Base-by-base conservation (phyloP, 2,113 vertebrate genomes). In the Atrichornis clamosus region DNA sequence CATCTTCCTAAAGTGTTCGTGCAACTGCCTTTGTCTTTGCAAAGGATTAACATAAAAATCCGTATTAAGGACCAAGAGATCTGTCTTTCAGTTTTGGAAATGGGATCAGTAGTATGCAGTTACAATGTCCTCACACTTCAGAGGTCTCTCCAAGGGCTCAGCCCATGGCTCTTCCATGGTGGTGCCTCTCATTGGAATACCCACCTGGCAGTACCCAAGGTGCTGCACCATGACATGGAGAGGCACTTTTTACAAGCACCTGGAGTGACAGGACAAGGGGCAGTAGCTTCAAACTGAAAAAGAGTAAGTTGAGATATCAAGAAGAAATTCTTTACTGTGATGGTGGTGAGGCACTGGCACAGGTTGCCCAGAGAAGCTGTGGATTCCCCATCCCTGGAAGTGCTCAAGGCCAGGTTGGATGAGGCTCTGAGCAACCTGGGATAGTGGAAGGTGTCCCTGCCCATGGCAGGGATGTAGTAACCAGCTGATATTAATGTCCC, bases 41-140 rank as follows among this genome's bases (percentile, higher is more conserved):
- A 1, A 76, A 90, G 55, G 69, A 76, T 94, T 93, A 67, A 15
- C 65, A 73, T 56, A 91, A 75, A 94, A 73, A 74, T 84, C 91
- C 2, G 0, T 76, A 58, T 73, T 85, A 85, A 65, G 8, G 46
- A 30, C 27, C 26, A 49, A 65, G 13, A 64, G 53, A 60, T 72
- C 80, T 72, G n/a, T 72, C 53, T 78, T 90, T 49, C 88, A 52
- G 0, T 64, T 68, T 35, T 35, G 70, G 77, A 87, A 87, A 89
- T 76, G 32, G 32, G 32, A 78, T 87, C 65, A 69, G 69, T 28
- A 89, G 74, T 58, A 20, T 50, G 58, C 69, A 62, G 15, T 41
- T 85, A 23, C 56, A 72, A 10, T 13, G 8, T 27, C 28, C 56
- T 90, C 35, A 33, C 17, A 9, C 24, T 78, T 69, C 30, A 84